Evolutionary conservation across 2,113 vertebrate species (phyloP).

Genomic region (Tenebrosternarchus preto): DNA sequence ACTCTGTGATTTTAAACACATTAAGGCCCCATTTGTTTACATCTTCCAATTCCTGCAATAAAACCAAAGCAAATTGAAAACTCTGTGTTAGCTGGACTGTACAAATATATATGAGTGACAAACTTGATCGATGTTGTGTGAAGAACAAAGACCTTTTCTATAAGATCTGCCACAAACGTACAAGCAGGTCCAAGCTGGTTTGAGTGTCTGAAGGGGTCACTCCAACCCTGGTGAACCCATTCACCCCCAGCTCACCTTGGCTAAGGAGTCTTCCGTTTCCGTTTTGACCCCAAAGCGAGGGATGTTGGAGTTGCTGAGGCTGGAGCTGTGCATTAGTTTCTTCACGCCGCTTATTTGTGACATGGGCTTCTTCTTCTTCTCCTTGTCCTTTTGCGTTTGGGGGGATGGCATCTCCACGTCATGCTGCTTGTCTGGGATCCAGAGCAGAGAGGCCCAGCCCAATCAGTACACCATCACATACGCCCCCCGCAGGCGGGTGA

Average conservation of each 20-base stretch:
- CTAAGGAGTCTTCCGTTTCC: constrained; percentile 82
- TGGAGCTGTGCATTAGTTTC: constrained; percentile 84
- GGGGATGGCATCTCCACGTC: constrained; percentile 86
- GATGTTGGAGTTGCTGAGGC: constrained; percentile 84
- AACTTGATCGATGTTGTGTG: not conserved
- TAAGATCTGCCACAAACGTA: constrained; percentile 8
- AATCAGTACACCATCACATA: constrained; percentile 10
- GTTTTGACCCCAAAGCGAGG: constrained; percentile 86
- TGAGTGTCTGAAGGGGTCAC: constrained; percentile 9
- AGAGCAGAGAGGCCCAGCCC: not conserved
- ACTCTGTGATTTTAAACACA: constrained; percentile 85
- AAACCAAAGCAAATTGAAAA: not conserved
- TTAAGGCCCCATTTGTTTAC: constrained; percentile 91
- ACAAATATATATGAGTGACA: too few species aligned
- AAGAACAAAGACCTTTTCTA: constrained; percentile 4
- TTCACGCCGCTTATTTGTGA: constrained; percentile 87
- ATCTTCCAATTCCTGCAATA: constrained; percentile 82
- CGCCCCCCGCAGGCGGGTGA: too few species aligned
- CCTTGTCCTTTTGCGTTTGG: constrained; percentile 81
- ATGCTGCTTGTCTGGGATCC: constrained; percentile 81
- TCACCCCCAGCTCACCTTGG: constrained; percentile 71
- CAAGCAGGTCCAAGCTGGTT: not conserved
- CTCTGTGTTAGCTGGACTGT: too few species aligned
- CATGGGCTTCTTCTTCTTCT: constrained; percentile 86
- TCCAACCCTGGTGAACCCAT: not conserved